A percentile compares a stretch with the other conserved stretches of the same genome.
These are phyloP conservation scores for Dasysyrphus tricinctus DNA, from an alignment of 2,888 invertebrate species.

Conservation along the genomic window DNA sequence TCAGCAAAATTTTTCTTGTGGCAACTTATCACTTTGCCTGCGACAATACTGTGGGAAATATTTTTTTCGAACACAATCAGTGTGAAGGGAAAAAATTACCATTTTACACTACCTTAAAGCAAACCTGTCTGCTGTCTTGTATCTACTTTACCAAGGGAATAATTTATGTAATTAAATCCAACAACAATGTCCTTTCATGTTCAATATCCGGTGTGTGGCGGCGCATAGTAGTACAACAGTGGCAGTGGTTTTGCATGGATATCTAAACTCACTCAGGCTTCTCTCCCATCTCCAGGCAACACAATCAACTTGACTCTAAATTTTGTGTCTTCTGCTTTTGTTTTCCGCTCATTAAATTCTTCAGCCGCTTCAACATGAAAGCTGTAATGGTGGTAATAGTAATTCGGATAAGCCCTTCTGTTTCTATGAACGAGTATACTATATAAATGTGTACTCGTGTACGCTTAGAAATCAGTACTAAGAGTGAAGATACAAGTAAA, in stretches of 20 bases:
- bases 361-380: slow-evolving; percentile 29
- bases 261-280: neutral
- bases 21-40: slow-evolving; percentile 54
- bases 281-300: neutral
- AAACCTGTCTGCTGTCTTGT: neutral
- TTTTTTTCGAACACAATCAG: slow-evolving; percentile 1
- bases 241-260: neutral
- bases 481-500: neutral
- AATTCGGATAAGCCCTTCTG: slow-evolving; percentile 9
- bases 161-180: slow-evolving; percentile 44
- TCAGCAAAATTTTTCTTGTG: neutral
- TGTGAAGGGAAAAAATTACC: neutral
- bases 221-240: neutral
- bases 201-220: slow-evolving; percentile 49
- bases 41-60: slow-evolving; percentile 30
- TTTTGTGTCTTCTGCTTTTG: slow-evolving; percentile 52
- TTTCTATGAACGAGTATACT: neutral
- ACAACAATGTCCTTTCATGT: slow-evolving; percentile 56
- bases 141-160: slow-evolving; percentile 2
- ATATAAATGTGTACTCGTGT: neutral
- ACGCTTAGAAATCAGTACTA: neutral
- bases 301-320: slow-evolving; percentile 48
- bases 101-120: slow-evolving; percentile 1
- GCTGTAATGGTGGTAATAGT: neutral
- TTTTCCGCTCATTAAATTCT: slow-evolving; percentile 65